Percentiles rank a stretch among this genome's conserved stretches.
Evolutionary conservation across 2,797 vertebrate species (phyloP).

Genomic region (Rhadinocentrus ornatus): DNA sequence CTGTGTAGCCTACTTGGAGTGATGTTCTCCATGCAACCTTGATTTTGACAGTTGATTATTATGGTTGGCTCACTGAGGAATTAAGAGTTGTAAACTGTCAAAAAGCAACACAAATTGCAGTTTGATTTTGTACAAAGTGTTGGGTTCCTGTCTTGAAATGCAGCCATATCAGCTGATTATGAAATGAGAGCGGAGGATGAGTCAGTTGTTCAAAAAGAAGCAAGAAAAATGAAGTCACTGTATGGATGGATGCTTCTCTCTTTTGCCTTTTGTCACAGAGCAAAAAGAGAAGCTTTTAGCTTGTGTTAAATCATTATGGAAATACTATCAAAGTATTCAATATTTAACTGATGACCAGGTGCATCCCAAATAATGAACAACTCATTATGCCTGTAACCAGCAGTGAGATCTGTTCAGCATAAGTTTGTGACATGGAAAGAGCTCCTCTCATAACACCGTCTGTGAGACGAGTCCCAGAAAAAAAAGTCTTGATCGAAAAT

Average conservation of each 20-base stretch:
- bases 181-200: constrained; percentile 7
- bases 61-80: background rate
- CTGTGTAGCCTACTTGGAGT: background rate
- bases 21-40: constrained; percentile 11
- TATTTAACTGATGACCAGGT: background rate
- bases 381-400: background rate
- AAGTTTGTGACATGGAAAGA: constrained; percentile 21
- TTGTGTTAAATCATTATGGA: background rate
- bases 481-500: background rate
- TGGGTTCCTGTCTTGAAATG: constrained; percentile 3
- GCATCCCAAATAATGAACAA: background rate
- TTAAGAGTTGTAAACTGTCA: background rate
- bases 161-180: background rate
- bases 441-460: constrained; percentile 8
- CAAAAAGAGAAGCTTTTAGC: background rate
- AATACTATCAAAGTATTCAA: background rate
- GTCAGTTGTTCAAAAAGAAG: background rate
- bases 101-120: background rate
- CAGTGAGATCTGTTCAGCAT: constrained; percentile 1
- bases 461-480: constrained; percentile 13
- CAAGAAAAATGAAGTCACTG: background rate
- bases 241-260: background rate
- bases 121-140: constrained; percentile 1
- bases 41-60: background rate
- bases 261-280: background rate